Evolutionary conservation across 2,888 invertebrate genomes (phyloP), one percentile per base, ranked within the genome.

Genomic region (Acleris sparsana): DNA sequence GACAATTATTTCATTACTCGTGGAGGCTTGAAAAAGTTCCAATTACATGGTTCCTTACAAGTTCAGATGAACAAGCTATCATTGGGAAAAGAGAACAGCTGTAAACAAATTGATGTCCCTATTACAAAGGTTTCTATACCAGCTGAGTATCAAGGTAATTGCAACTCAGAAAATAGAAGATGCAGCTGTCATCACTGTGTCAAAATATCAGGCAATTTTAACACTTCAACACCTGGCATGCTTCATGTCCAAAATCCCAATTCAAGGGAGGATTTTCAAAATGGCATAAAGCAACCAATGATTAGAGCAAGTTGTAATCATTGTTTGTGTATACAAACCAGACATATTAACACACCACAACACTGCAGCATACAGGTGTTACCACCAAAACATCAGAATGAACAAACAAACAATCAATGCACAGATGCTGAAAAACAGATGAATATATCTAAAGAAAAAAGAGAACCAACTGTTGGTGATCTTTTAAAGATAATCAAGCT

Each of bases 401-500:
- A 87, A 69, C 74, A 86, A 62, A 80, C 68, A 55, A 83, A 83
- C 64, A 78, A 80, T 33, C 75, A 80, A 6, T 76, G 79, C 18
- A 78, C 79, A 70, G 86, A 87, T 53, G 70, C 88, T 44, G 86
- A 89, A 70, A 85, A 81, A 71, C 83, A 85, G 71, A 77, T 74
- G 9, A 84, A 80, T 69, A 56, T 87, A 11, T 65, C 68, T 1
- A 89, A 88, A 71, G 90, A 92, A 55, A 89, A 87, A 73, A 78
- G 87, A 63, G 93, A 94, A 75, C 93, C 94, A 11, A 93, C 93
- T 22, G 93, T 94, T 22, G 87, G 90, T 63, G 94, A 95, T 76
- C 83, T 95, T 60, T 90, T 95, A 69, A 93, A 94, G 78, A 94
- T 95, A 67, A 94, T 95, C 52, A 94, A 95, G 77, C 88, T 94